Base-by-base conservation (phyloP, 2,888 invertebrate species). In the Frankliniella fusca region DNA sequence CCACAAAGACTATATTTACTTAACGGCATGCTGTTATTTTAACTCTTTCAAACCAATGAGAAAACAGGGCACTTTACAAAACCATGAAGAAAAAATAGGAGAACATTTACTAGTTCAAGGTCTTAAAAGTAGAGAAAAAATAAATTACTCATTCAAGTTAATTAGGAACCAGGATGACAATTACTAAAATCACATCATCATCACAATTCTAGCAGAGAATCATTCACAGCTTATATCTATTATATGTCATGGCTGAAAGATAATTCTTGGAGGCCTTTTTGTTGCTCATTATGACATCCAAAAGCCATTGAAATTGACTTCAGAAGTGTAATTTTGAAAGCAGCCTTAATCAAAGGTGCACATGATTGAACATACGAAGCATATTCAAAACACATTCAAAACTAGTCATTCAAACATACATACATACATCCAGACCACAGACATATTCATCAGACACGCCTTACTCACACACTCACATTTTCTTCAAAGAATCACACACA, bases 161-260 rank as follows among this genome's bases (percentile, higher is more conserved):
- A 23, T 76, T 76, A 76, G 70, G 70, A 76, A 76, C 70, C 70
- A 23, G 70, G 70, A 27, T 76, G 27, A 23, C 23, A 70, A 23
- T 12, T 23, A 76, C 27, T 76, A 27, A n/a, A 27, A 76, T 76
- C 70, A 76, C 70, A 76, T 76, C 70, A 76, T 27, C 23, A 76
- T 76, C 70, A 76, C 70, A 23, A 76, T 76, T 76, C 27, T 7
- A 23, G 70, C 12, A 27, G 10, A 76, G 27, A n/a, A 8, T 76
- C 27, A 76, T 76, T 76, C 27, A 27, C 27, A n/a, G 11, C 70
- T 76, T 76, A 76, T 12, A 12, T 27, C 70, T 76, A 70, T 23
- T 76, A 76, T 27, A 76, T 76, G 70, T 76, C 70, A 76, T 76
- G 70, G 70, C 70, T 76, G 27, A 27, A 23, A 27, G 70, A 76